Evolutionary conservation across 2,797 vertebrate species (phyloP), one percentile per base, ranked within the genome.

Genomic region (Petrocephalus schoutedeni): DNA sequence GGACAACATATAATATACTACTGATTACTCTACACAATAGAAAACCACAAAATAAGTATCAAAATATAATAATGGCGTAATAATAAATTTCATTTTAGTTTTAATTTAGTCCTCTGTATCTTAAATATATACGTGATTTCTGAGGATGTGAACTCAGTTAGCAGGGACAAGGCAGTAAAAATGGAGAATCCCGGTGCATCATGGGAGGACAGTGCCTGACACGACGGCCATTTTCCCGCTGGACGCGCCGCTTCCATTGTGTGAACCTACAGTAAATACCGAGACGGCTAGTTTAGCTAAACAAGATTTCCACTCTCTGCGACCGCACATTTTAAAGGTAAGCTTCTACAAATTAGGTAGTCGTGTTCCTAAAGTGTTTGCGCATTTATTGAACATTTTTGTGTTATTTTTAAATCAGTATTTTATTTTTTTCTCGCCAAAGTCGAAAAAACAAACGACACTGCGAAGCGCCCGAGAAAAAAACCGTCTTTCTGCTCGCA

Each of bases 171-270:
- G 85, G 2, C 58, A 90, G 87, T 89, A 49, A 87, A 85, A 88
- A 54, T 58, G 80, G 85, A 88, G 53, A 91, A 89, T 88, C 89
- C 91, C 89, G 92, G 91, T 92, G 93, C 93, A 94, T 94, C 93
- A 89, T 94, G 94, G 94, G 94, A 90, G 91, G 89, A 23, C 49
- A 56, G 89, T 93, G 94, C 93, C 93, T 95, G 94, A 93, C 91
- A 91, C 92, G 91, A 93, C 94, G 92, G 95, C 95, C 95, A 95
- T 95, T 94, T 95, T 95, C 94, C 94, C 94, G 94, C 93, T 94
- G 94, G 93, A 93, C 95, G 92, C 91, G 86, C 90, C 90, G 91
- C 92, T 93, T 92, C 93, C 93, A 93, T 95, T 95, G 94, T 95
- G 93, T 94, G 93, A 92, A 92, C 91, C 92, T 92, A 88, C 93